Percentiles rank a stretch among this genome's conserved stretches.
Conservation (phyloP, 2,113 vertebrate genomes). For the Phylloscopus whistleri region DNA sequence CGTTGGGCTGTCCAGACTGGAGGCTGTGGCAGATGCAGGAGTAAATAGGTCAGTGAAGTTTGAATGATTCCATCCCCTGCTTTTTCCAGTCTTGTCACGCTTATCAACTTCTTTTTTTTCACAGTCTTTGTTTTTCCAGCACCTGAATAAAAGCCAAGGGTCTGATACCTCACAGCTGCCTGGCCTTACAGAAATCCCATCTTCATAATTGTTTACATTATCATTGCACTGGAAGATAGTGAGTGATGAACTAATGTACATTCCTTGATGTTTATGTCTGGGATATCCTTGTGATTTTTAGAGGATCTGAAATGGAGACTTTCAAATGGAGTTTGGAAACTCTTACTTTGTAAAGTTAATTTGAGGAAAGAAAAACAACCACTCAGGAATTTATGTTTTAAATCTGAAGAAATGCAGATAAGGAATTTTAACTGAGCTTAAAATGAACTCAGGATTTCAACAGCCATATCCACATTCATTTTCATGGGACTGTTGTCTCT, state of each 20-base stretch:
- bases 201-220: neutral
- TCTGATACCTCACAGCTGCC: neutral
- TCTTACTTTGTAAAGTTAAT: neutral
- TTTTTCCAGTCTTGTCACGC: neutral
- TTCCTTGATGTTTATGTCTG: neutral
- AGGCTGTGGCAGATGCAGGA: neutral
- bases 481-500: neutral
- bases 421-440: neutral
- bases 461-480: neutral
- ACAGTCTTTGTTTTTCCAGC: neutral
- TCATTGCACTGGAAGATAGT: neutral
- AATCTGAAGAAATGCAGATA: neutral
- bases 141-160: conserved; percentile 34
- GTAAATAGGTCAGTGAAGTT: conserved; percentile 30
- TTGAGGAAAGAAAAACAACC: neutral
- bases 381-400: neutral
- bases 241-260: neutral
- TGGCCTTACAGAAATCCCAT: neutral
- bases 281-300: neutral
- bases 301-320: neutral
- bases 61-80: neutral
- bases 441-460: neutral
- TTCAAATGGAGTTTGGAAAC: neutral
- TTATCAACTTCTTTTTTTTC: neutral
- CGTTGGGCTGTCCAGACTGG: neutral